phyloP scores from a whole-genome alignment of 2,888 invertebrate species.

The Stratiomys singularior region DNA sequence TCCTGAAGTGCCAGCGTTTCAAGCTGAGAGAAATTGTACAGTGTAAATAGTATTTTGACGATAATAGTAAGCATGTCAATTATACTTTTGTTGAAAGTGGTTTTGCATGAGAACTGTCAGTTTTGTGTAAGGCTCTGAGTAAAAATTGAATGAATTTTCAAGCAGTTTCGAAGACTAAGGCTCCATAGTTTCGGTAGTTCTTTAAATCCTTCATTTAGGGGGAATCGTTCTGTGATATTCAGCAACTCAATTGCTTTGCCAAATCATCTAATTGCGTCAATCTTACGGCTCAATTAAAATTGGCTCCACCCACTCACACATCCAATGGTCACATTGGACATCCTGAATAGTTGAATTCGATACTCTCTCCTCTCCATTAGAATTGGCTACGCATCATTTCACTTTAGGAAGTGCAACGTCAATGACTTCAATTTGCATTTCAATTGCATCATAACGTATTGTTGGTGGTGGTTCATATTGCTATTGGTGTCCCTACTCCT shows the following conservation, averaged over 20 bases:
- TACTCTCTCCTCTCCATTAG: not conserved
- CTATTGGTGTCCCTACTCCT: too few species aligned
- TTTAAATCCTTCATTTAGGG: too few species aligned
- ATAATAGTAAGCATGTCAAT: not conserved
- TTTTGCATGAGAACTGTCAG: too few species aligned
- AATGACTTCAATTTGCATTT: slow-evolving; percentile 18
- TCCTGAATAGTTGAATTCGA: slow-evolving; percentile 9
- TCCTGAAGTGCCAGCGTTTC: not conserved
- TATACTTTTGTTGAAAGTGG: not conserved
- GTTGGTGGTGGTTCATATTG: too few species aligned
- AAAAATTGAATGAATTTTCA: too few species aligned
- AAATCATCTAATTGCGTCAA: too few species aligned
- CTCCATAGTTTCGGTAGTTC: too few species aligned
- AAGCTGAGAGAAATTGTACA: not conserved
- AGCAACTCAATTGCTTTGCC: too few species aligned
- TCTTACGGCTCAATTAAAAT: too few species aligned
- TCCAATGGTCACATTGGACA: not conserved
- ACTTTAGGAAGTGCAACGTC: not conserved
- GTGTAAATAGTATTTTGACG: not conserved
- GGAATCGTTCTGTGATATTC: too few species aligned
- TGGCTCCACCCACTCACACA: not conserved
- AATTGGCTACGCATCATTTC: slow-evolving; percentile 30
- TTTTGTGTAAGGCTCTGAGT: too few species aligned
- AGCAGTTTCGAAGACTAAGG: too few species aligned
- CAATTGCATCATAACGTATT: slow-evolving; percentile 24